A percentile compares a stretch with the other conserved stretches of the same genome.
Conservation (phyloP, 1,140 invertebrate species). For the Ylistrum balloti region DNA sequence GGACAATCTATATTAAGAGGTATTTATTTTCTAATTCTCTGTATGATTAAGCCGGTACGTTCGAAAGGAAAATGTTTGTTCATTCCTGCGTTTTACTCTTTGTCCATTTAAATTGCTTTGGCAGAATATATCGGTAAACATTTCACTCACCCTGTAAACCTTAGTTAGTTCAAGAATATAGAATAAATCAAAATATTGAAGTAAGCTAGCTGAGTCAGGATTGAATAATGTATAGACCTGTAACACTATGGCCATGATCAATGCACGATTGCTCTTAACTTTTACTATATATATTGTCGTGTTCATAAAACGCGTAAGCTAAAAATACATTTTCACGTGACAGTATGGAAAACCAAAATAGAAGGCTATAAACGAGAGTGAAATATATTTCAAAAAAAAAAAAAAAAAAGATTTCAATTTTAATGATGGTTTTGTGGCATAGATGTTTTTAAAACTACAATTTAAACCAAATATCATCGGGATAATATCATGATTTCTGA, state of each 20-base stretch:
- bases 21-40: neutral
- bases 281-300: neutral
- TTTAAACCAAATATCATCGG: too few species aligned
- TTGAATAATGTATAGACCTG: neutral
- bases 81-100: neutral
- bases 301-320: neutral
- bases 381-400: too few species aligned
- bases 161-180: neutral
- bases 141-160: neutral
- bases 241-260: neutral
- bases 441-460: too few species aligned
- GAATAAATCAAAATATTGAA: constrained; percentile 29
- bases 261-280: neutral
- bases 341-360: neutral
- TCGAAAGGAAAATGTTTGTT: constrained; percentile 12
- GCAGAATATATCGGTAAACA: constrained; percentile 19
- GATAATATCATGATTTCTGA: too few species aligned
- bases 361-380: neutral
- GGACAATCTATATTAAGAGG: neutral
- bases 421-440: too few species aligned
- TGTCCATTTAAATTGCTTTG: constrained; percentile 30
- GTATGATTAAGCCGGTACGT: neutral
- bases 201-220: constrained; percentile 1
- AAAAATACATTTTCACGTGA: neutral
- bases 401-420: too few species aligned